Base-by-base conservation (phyloP, 2,797 vertebrate species). In the Rhyacichthys aspro region DNA sequence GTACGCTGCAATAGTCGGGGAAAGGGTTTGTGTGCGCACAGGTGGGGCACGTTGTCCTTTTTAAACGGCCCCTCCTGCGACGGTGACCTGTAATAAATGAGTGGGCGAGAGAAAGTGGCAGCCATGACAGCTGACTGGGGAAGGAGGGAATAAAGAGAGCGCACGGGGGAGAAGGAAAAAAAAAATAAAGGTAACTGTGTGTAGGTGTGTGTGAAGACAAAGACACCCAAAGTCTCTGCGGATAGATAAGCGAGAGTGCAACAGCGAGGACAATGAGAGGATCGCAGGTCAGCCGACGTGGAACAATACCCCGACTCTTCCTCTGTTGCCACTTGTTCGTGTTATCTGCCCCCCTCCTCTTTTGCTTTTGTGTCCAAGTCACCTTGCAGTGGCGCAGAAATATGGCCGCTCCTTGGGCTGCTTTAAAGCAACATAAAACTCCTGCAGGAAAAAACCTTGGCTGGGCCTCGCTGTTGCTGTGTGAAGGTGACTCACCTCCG, bases 81-180 rank as follows among this genome's bases (percentile, higher is more conserved):
- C 23, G 70, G 79, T 69, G 81, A 79, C 76, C 73, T 80, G 79
- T 89, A 86, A 90, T 90, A 90, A 88, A 90, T 88, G 83, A 90
- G 83, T 55, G 84, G 82, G 82, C 34, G 23, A 36, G 23, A 74
- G 82, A 70, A 89, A 89, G 84, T 88, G 89, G 88, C 89, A 88
- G 84, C 81, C 71, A 43, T 86, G 89, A 88, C 87, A 89, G 82
- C 78, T 74, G 84, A 86, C 81, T 66, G 59, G 80, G 82, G 85
- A 84, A 46, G 36, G 52, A 79, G 82, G 80, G 86, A 86, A 79
- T 85, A 79, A 53, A 67, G 61, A 9, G 48, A 50, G 43, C 33
- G 39, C 9, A 75, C 18, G 32, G 15, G 42, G 14, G 36, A 23
- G 59, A 55, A n/a, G n/a, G 50, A 11, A 39, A 56, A 44, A 56